Evolutionary conservation across 2,113 vertebrate genomes (phyloP), one percentile per base, ranked within the genome.

Genomic region (Antechinus flavipes): DNA sequence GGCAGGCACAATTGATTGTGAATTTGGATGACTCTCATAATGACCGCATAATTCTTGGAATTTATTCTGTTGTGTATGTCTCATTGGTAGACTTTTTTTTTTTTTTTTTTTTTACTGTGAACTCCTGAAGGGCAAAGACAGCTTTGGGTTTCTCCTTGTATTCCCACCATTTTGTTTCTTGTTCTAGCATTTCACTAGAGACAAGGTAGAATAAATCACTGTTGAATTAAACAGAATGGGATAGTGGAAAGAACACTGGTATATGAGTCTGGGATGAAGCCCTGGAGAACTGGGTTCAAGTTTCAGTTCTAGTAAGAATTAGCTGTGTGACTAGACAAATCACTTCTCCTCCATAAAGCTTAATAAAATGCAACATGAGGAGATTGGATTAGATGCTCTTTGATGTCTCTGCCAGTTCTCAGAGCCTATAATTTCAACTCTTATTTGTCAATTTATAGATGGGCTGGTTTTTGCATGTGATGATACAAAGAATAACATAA

Each of bases 371-470:
- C 35, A 76, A 35, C 1, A n/a, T 16, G 35, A 76, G 35, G 35
- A n/a, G 30, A 1, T n/a, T 76, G 61, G 61, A 76, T n/a, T 19
- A 76, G 35, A 76, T n/a, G 61, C 4, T 19, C 14, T 76, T 76
- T n/a, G 30, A 16, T 76, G 14, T n/a, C 61, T 16, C 61, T n/a
- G 14, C 58, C 58, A n/a, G 35, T 76, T 76, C 14, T 76, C 30
- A n/a, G 35, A 76, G 14, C 61, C 35, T n/a, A 16, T 76, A 35
- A 76, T 76, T n/a, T 14, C n/a, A 90, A 93, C 22, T 91, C 5
- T 55, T 89, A 55, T 95, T 55, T 95, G 92, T 95, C 53, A 95
- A 42, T 94, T 92, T 93, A 89, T 96, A 95, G 93, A 94, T 68
- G 89, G 54, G 52, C 93, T n/a, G 52, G 50, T 93, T 95, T 95